Conservation (phyloP, 2,888 invertebrate species). For the Ceriagrion tenellum region DNA sequence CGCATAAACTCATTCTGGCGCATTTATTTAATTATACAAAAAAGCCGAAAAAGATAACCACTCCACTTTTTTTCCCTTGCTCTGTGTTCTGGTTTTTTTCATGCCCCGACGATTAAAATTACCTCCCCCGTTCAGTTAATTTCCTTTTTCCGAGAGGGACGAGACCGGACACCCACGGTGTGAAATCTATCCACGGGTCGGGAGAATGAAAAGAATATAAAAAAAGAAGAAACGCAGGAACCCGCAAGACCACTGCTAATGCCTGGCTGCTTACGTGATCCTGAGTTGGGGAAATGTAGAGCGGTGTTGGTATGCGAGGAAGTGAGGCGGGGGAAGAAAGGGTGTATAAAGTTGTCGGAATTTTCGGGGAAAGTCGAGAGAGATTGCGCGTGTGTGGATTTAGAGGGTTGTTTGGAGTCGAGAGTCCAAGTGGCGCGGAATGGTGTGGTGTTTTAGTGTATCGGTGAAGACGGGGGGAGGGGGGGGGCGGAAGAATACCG, state of each 20-base stretch:
- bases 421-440: neutral
- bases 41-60: neutral
- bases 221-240: neutral
- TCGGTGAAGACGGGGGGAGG: neutral
- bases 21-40: neutral
- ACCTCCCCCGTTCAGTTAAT: neutral
- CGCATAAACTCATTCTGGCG: neutral
- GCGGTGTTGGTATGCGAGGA: neutral
- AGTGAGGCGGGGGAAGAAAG: neutral
- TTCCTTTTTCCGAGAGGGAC: neutral
- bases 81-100: neutral
- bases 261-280: neutral
- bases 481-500: slow-evolving; percentile 42
- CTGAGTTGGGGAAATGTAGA: neutral
- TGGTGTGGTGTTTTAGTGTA: neutral
- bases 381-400: too few relatives aligned
- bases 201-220: neutral
- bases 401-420: neutral
- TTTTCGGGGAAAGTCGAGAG: neutral
- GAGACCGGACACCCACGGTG: slow-evolving; percentile 6
- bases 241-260: neutral
- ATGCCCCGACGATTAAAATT: neutral
- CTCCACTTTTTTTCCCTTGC: neutral
- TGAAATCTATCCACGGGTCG: neutral
- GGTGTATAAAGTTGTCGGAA: slow-evolving; percentile 37